phyloP scores from a whole-genome alignment of 2,113 vertebrate species.

The Osmerus eperlanus region DNA sequence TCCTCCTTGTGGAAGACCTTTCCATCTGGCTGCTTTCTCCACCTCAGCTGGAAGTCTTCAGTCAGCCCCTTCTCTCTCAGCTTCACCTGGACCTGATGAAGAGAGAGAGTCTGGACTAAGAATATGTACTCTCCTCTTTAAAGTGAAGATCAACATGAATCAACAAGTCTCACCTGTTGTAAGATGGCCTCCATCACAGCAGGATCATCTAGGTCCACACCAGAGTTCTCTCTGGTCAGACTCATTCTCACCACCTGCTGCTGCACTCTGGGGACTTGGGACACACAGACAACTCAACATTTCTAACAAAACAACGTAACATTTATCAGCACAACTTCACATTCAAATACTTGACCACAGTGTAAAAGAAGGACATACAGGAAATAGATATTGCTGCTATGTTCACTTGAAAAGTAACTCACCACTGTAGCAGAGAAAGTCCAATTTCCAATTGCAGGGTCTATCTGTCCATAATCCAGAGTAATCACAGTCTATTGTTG shows the following conservation, averaged over 20 bases:
- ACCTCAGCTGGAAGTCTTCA: background rate
- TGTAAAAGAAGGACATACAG: too few species aligned
- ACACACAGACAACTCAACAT: slow-evolving; percentile 3
- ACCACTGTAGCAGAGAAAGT: too few species aligned
- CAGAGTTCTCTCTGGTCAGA: background rate
- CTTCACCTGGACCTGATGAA: slow-evolving; percentile 18
- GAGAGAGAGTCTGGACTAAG: background rate
- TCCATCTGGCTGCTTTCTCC: slow-evolving; percentile 12
- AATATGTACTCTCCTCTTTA: too few species aligned
- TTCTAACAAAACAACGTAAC: too few species aligned
- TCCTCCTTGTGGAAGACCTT: slow-evolving; percentile 13
- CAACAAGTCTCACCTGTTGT: background rate
- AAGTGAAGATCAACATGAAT: too few species aligned
- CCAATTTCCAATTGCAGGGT: too few species aligned
- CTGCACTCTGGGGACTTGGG: background rate
- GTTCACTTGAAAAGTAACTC: too few species aligned
- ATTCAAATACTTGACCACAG: too few species aligned
- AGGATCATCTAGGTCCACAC: background rate
- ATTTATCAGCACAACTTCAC: too few species aligned
- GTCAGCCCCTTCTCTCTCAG: background rate
- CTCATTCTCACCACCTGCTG: background rate
- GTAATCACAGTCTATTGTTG: too few species aligned
- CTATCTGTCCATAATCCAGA: too few species aligned
- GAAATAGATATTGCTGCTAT: too few species aligned
- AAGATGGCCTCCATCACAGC: background rate